These are phyloP conservation scores for Darevskia mixta DNA, from an alignment of 2,797 vertebrate species.

Conservation along the genomic window DNA sequence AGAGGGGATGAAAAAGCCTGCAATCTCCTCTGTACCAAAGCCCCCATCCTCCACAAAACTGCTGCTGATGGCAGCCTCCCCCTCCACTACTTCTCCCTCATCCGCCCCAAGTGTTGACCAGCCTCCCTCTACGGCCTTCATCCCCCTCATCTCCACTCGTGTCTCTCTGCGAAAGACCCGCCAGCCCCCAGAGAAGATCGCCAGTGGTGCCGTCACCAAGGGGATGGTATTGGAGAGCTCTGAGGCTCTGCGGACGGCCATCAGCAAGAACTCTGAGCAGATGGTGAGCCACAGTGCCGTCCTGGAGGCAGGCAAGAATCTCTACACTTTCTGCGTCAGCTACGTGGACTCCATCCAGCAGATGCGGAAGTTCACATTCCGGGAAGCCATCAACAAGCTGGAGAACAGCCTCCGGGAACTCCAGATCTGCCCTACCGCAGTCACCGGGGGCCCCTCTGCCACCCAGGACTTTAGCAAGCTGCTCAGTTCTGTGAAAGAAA, in stretches of 20 bases:
- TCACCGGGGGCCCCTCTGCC: slow-evolving; percentile 85
- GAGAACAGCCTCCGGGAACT: slow-evolving; percentile 94
- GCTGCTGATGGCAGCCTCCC: slow-evolving; percentile 59
- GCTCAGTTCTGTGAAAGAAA: slow-evolving; percentile 95
- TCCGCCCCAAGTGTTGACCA: slow-evolving; percentile 67
- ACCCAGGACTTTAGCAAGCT: slow-evolving; percentile 97
- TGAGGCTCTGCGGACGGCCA: slow-evolving; percentile 89
- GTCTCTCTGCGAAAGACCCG: slow-evolving; percentile 95
- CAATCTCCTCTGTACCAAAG: slow-evolving; percentile 83
- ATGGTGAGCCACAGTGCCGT: slow-evolving; percentile 95
- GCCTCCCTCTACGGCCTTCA: slow-evolving; percentile 86
- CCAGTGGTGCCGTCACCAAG: slow-evolving; percentile 90
- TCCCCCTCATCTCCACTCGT: slow-evolving; percentile 91
- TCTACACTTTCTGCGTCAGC: slow-evolving; percentile 93
- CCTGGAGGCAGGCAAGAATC: slow-evolving; percentile 96
- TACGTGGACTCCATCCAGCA: slow-evolving; percentile 99
- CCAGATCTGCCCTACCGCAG: slow-evolving; percentile 92
- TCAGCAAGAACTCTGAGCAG: slow-evolving; percentile 93
- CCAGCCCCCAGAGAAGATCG: slow-evolving; percentile 88
- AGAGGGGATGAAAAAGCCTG: slow-evolving; percentile 84
- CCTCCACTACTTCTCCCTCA: slow-evolving; percentile 57
- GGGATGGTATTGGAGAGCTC: slow-evolving; percentile 92
- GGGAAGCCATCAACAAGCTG: slow-evolving; percentile 98
- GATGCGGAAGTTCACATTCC: slow-evolving; percentile 98
- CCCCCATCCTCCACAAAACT: slow-evolving; percentile 80